Evolutionary conservation across 2,888 invertebrate genomes (phyloP), one percentile per base, ranked within the genome.

Genomic region (Scaptomyza cyrtandrae): DNA sequence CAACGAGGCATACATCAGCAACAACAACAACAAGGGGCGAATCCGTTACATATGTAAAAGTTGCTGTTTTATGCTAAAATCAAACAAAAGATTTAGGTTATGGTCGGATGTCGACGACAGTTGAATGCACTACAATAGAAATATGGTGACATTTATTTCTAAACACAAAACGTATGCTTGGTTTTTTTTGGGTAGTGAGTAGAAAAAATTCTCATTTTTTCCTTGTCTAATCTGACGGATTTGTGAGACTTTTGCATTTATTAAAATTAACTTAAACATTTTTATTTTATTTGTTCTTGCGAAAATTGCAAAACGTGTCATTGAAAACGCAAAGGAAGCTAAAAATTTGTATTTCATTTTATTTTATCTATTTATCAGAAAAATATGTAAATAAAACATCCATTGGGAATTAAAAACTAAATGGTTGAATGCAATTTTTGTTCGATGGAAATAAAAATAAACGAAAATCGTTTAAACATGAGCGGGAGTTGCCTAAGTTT

Each of bases 11-110:
- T 5, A 24, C 24, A 24, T 4, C 24, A 24, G 3, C 24, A 24
- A 5, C 5, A 5, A 33, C 43, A 59, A 43, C 14, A 9, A 44
- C 37, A 33, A 44, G 14, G 48, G 60, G 56, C 41, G 55, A 75
- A 72, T 75, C 79, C 68, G 79, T 76, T 75, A 87, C 82, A 82
- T 81, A 78, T 82, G 82, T 82, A 85, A 78, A 81, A 78, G 57
- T 62, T 66, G 43, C 50, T 75, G 67, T 78, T 75, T 72, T 76
- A 81, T 87, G 82, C 83, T 75, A 67, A 81, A 78, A 55, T 57
- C 75, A 71, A 80, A 80, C 80, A 81, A 81, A 71, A 64, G 56
- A 66, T 75, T 62, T 60, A 43, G 77, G 67, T 64, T 68, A 58
- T 64, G 82, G 46, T 64, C 63, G 72, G 67, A 65, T 72, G 70